Evolutionary conservation across 2,797 vertebrate species (phyloP), one percentile per base, ranked within the genome.

Genomic region (Melopsittacus undulatus): DNA sequence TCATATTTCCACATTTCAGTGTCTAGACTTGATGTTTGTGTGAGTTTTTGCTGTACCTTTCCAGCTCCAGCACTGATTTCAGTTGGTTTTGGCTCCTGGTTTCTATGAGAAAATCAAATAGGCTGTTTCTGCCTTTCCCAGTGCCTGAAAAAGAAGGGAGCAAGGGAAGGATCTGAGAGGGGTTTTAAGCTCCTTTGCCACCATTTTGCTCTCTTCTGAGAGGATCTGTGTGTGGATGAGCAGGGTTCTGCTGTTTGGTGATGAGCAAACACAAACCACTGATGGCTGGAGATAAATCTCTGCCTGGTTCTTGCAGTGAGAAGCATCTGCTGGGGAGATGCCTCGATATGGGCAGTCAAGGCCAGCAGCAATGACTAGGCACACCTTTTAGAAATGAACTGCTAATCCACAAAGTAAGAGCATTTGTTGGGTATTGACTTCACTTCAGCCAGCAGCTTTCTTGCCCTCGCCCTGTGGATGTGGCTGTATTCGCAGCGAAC

Each of bases 11-110:
- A 95, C 91, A 94, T 96, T 95, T 79, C 92, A 94, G 87, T 96
- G 96, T 95, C 95, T 97, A 95, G 96, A 96, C 95, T 94, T 66
- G 2, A 85, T 96, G 92, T 96, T 95, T 96, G 95, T 94, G 82
- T 86, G 95, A 95, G 76, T 90, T 97, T 97, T 79, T 94, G 95
- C 90, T 94, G 91, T 91, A 95, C 95, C 94, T 96, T 94, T 96
- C 95, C 95, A 94, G 90, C 95, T 43, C 91, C 91, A 45, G 95
- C 77, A 15, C 92, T 90, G 59, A 64, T 94, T 95, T 91, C 90
- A 91, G 95, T 97, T 97, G 77, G 69, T 97, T 94, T 97, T 97
- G 94, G 95, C 96, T 96, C 77, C 56, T 5, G 18, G 36, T 86
- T 94, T 91, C 91, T 74, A 19, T 69, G 87, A 96, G 92, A 84